Conservation (phyloP, 1,140 invertebrate genomes). For the Trialeurodes vaporariorum region DNA sequence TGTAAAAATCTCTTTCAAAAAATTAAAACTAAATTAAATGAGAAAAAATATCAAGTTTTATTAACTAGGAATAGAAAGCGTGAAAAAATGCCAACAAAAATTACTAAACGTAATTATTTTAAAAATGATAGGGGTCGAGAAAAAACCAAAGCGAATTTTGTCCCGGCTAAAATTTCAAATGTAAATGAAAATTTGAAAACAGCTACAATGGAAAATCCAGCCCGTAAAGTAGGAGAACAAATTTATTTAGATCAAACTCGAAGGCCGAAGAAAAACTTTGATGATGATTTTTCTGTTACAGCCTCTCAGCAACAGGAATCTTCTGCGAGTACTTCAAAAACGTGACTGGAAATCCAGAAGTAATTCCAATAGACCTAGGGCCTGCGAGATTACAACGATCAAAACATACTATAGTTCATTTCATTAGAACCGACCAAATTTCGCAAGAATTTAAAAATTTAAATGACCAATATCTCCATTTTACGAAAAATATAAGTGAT, state of each 20-base stretch:
- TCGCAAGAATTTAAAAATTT: not conserved
- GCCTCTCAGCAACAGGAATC: too few relatives aligned
- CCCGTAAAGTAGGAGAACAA: not conserved
- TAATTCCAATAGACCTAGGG: slow-evolving; percentile 3
- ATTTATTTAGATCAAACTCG: not conserved
- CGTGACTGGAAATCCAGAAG: not conserved
- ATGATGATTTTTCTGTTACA: too few relatives aligned
- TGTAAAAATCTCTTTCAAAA: too few relatives aligned
- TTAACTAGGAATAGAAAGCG: too few relatives aligned
- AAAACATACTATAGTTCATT: not conserved
- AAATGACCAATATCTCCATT: too few relatives aligned
- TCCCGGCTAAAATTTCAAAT: not conserved
- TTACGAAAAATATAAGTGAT: too few relatives aligned
- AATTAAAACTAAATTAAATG: too few relatives aligned
- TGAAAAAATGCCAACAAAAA: too few relatives aligned
- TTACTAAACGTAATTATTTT: too few relatives aligned
- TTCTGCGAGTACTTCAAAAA: not conserved
- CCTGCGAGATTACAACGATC: slow-evolving; percentile 2
- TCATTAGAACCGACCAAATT: not conserved
- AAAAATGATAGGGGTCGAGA: too few relatives aligned
- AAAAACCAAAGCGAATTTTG: slow-evolving; percentile 3
- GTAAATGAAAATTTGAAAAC: slow-evolving; percentile 6
- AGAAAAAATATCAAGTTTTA: too few relatives aligned
- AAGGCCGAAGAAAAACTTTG: slow-evolving; percentile 3
- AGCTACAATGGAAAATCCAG: not conserved